Base-by-base conservation (phyloP, 2,888 invertebrate species). In the Rhynchonema sp. region DNA sequence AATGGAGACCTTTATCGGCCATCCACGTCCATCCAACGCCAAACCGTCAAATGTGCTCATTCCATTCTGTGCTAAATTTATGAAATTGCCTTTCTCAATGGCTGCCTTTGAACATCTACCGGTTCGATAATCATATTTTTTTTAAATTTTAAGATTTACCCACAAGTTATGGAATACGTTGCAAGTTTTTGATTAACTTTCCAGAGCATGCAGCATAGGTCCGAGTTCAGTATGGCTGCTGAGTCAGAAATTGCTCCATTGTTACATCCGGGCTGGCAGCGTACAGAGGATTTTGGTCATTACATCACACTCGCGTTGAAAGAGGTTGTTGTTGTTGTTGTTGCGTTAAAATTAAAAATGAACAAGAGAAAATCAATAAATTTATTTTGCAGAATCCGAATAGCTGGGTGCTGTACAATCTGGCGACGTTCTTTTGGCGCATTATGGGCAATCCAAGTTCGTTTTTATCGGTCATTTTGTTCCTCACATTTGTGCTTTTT, bases 361-460 rank as follows among this genome's bases (percentile, higher is more conserved):
- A 30, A 3, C 6, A 9, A 27, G 30, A 55, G 30, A 29, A 6
- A 26, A 2, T 17, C 1, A 3, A 17, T 27, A 13, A 23, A 30
- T 6, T 22, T 27, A 29, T 58, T 61, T 65, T 67, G 55, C 78
- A 79, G 70, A 86, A 86, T 71, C 79, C 76, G 59, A 81, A 83
- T 0, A 85, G 84, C 0, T 87, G 86, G 86, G 74, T 85, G 38
- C 81, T 85, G 70, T 83, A 85, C 68, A 85, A 85, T 71, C 79
- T 86, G 74, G 86, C 84, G 38, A 81, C 85, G 1, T 78, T 85
- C 65, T 86, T 82, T 74, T 87, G 86, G 86, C 77, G 85, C 64
- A 80, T 83, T 0, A 80, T 80, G 68, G 86, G 86, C 22, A 80
- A 84, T 69, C n/a, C n/a, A n/a, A n/a, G n/a, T n/a, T n/a, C n/a